These are phyloP conservation scores for Nanger granti DNA, from an alignment of 2,113 vertebrate species.

Conservation along the genomic window DNA sequence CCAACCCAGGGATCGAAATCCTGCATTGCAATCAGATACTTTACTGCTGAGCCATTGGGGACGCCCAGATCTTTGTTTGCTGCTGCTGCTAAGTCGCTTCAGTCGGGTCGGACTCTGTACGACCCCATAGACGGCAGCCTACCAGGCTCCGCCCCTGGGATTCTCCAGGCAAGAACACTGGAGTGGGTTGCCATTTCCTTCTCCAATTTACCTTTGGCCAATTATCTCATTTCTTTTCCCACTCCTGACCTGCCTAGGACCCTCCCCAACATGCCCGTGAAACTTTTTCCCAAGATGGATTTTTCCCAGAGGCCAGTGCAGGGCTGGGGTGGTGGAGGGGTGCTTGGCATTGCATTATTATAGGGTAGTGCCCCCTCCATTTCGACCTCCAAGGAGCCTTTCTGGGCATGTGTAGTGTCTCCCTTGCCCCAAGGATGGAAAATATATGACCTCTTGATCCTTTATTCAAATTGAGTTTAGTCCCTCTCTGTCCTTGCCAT, in stretches of 20 bases:
- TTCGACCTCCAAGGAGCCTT: not conserved
- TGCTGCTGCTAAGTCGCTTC: no score
- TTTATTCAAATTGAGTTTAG: not conserved
- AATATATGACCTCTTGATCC: not conserved
- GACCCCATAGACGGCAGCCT: no score
- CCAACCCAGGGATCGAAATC: not conserved
- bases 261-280: not conserved
- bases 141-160: no score
- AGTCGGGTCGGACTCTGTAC: no score
- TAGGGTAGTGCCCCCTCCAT: not conserved
- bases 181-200: no score
- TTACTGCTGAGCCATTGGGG: not conserved
- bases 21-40: not conserved
- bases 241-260: not conserved
- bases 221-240: not conserved
- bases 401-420: not conserved
- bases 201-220: not conserved
- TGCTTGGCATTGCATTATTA: not conserved
- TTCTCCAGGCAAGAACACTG: no score
- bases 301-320: not conserved
- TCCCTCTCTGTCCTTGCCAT: not conserved
- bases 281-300: not conserved
- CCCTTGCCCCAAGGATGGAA: not conserved
- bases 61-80: not conserved
- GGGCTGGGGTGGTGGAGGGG: not conserved